These are phyloP conservation scores for Furcifer pardalis DNA, from an alignment of 2,797 vertebrate genomes.

Conservation along the genomic window DNA sequence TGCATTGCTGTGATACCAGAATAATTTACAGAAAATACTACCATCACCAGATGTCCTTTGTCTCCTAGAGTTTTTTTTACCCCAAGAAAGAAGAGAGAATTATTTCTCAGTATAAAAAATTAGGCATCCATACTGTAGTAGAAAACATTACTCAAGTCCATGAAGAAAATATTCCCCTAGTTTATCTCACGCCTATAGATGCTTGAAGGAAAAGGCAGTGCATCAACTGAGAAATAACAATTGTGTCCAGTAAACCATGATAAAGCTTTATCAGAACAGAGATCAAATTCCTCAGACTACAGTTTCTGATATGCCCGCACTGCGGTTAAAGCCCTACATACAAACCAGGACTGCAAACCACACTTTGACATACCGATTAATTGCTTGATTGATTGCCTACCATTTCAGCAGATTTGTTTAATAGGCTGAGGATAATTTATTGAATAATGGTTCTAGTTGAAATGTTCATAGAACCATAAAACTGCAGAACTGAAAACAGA, in stretches of 20 bases:
- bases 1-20: slow-evolving; percentile 34
- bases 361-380: neutral
- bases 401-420: neutral
- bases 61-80: slow-evolving; percentile 47
- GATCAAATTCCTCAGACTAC: neutral
- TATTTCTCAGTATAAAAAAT: slow-evolving; percentile 42
- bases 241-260: neutral
- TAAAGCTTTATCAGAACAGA: neutral
- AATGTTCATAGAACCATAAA: neutral
- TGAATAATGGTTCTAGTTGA: too few species aligned
- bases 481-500: too few species aligned
- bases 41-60: neutral
- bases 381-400: neutral
- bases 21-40: slow-evolving; percentile 44
- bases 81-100: too few species aligned
- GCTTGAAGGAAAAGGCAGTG: slow-evolving; percentile 39
- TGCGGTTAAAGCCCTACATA: neutral
- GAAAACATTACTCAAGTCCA: slow-evolving; percentile 45
- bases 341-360: neutral
- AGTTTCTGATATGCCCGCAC: neutral
- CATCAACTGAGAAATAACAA: neutral
- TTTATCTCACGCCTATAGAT: slow-evolving; percentile 33
- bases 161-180: slow-evolving; percentile 50
- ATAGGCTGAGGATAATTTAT: too few species aligned
- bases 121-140: slow-evolving; percentile 35